Evolutionary conservation across 1,140 invertebrate species (phyloP), one percentile per base, ranked within the genome.

Genomic region (Oedothorax gibbosus): DNA sequence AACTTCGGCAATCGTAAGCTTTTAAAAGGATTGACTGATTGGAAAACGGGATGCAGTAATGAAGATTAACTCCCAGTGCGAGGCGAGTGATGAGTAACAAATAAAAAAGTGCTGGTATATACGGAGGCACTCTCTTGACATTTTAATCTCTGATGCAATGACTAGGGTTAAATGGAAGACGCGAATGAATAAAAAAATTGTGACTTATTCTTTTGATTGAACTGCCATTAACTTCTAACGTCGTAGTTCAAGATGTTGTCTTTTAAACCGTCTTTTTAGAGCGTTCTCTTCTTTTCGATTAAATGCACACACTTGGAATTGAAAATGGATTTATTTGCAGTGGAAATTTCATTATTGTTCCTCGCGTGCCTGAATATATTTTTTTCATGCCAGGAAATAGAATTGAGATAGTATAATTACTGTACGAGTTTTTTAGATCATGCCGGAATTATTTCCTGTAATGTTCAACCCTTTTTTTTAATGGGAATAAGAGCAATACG

Each of bases 1-100:
- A 62, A 77, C 60, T 62, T 60, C 75, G 75, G 15, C n/a, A 77
- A 65, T 77, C 75, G 75, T 77, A 77, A 77, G 75, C 60, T 77
- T 64, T 77, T 77, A 77, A 77, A 77, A 77, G 75, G 75, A 77
- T 77, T 57, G 57, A 77, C 14, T 65, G 75, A 77, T 65, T 77
- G 57, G 75, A 18, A 64, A 8, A 15, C 68, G 62, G 57, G 75
- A 18, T 15, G 20, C 11, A 57, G 75, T 77, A 77, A 77, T 77
- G 75, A 77, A 77, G 75, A 77, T 77, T 77, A 77, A 77, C 75
- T 77, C 75, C 15, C 72, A 53, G 20, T 51, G 51, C 68, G 54
- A 57, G 9, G 57, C 57, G 21, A 21, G 68, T 49, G 68, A 51
- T 35, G 35, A 35, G 35, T 35, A 35, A 35, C 35, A 51, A 51